Evolutionary conservation across 53 echinoderm and acorn worm species (phyloP).

Genomic region (Mesocentrotus franciscanus): DNA sequence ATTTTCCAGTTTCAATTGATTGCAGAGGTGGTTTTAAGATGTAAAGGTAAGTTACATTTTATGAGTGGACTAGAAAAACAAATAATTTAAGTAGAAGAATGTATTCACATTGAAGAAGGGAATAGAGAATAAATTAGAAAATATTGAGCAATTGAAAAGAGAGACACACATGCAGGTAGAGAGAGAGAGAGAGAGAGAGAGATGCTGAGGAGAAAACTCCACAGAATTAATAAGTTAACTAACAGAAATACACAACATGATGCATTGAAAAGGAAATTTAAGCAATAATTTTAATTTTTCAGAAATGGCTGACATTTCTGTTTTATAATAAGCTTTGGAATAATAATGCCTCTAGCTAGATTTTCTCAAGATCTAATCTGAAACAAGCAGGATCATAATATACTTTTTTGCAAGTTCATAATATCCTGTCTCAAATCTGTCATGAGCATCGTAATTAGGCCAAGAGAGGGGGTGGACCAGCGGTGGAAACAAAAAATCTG

Average conservation of each 20-base stretch:
- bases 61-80: too few species aligned
- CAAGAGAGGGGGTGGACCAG: constrained; percentile 19
- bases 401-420: neutral
- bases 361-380: constrained; percentile 2
- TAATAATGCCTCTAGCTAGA: neutral
- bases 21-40: neutral
- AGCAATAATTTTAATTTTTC: neutral
- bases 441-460: constrained; percentile 7
- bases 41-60: neutral
- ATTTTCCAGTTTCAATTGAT: neutral
- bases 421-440: constrained; percentile 29
- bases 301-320: neutral
- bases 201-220: neutral
- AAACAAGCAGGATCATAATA: neutral
- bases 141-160: neutral
- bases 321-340: neutral
- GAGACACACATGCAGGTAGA: neutral
- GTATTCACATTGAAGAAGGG: neutral
- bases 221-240: too few species aligned
- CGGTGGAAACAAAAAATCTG: neutral
- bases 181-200: neutral
- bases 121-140: neutral
- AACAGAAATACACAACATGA: neutral
- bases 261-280: neutral
- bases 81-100: too few species aligned